These are phyloP conservation scores for Lomographa bimaculata DNA, from an alignment of 2,888 invertebrate species.

Conservation along the genomic window DNA sequence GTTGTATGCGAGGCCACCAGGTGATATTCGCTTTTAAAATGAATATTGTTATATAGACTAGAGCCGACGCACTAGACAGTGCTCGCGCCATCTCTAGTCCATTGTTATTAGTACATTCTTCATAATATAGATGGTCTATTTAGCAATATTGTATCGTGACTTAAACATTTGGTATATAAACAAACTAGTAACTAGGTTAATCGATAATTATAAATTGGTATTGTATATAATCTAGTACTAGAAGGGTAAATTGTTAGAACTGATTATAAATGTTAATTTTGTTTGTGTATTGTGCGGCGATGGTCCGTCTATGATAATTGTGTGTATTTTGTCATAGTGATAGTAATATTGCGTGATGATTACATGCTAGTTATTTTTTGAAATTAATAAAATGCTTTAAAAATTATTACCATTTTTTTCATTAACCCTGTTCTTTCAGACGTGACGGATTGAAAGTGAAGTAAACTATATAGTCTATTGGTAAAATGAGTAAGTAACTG, in stretches of 20 bases:
- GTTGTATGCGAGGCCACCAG: too few species aligned
- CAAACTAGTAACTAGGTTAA: constrained; percentile 68
- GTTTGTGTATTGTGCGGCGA: constrained; percentile 52
- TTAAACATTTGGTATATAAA: constrained; percentile 31
- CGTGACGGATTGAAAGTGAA: too few species aligned
- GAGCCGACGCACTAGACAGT: constrained; percentile 31
- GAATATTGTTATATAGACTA: constrained; percentile 39
- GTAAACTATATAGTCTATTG: too few species aligned
- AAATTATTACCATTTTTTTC: constrained; percentile 34
- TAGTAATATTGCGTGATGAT: constrained; percentile 75
- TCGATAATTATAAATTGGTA: constrained; percentile 63
- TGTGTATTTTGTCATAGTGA: constrained; percentile 75
- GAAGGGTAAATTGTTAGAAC: constrained; percentile 65
- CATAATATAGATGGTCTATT: constrained; percentile 5
- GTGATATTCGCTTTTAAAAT: constrained; percentile 60
- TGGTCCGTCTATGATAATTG: constrained; percentile 51
- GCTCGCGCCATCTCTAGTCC: constrained; percentile 38
- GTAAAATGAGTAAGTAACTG: too few species aligned
- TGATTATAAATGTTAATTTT: constrained; percentile 59
- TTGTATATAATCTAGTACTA: constrained; percentile 63
- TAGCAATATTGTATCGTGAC: constrained; percentile 6
- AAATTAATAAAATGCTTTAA: constrained; percentile 80
- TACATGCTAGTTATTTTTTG: constrained; percentile 79
- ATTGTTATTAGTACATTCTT: constrained; percentile 20
- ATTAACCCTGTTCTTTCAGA: too few species aligned